A percentile compares a stretch with the other conserved stretches of the same genome.
These are phyloP conservation scores for Murina feae DNA, from an alignment of 2,113 vertebrate genomes.

Conservation along the genomic window DNA sequence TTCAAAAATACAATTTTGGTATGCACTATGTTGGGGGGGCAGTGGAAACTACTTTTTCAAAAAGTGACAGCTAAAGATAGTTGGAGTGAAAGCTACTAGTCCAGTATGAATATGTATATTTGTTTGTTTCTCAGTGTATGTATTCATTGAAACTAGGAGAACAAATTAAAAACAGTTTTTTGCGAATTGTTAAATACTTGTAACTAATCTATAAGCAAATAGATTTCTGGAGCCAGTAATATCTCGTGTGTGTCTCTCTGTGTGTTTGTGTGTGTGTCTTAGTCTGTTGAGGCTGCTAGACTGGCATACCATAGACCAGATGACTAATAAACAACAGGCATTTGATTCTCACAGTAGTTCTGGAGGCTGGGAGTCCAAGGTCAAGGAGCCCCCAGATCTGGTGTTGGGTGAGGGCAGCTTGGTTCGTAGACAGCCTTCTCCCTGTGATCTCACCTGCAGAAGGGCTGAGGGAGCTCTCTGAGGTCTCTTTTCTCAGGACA, in stretches of 20 bases:
- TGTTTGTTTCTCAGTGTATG: neutral
- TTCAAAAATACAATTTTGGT: neutral
- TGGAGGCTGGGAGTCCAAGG: neutral
- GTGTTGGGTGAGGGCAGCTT: neutral
- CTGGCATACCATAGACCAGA: neutral
- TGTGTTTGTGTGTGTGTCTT: neutral
- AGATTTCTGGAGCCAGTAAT: neutral
- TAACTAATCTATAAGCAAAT: neutral
- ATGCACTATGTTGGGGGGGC: neutral
- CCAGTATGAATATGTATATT: neutral
- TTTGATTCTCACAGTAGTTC: neutral
- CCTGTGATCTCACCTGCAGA: neutral
- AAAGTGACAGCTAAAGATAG: neutral
- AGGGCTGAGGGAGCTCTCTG: neutral
- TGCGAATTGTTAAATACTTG: neutral
- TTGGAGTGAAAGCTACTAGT: neutral
- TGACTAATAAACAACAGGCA: neutral
- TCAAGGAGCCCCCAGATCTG: neutral
- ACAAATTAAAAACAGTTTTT: neutral
- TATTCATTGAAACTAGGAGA: neutral
- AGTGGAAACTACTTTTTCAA: neutral
- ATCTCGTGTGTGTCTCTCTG: neutral
- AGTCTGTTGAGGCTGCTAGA: neutral
- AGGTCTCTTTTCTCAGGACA: neutral
- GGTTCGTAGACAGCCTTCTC: neutral